These are phyloP conservation scores for Syrrhaptes paradoxus DNA, from an alignment of 2,113 vertebrate species.

Conservation along the genomic window DNA sequence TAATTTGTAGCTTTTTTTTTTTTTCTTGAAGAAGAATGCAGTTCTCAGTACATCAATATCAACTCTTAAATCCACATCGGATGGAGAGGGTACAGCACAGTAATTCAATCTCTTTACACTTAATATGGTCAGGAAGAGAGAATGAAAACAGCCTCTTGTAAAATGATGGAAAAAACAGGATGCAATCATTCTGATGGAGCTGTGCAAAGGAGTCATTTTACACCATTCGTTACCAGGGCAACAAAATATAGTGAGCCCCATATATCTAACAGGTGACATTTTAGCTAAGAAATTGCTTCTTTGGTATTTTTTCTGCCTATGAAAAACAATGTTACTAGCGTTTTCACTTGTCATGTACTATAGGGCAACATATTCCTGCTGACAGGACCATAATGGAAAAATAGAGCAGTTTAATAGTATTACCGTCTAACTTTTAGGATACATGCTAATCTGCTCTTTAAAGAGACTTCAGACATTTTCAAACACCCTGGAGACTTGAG, in stretches of 20 bases:
- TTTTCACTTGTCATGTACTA: constrained; percentile 87
- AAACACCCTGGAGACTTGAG: constrained; percentile 73
- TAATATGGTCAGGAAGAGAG: constrained; percentile 85
- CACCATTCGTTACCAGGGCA: constrained; percentile 85
- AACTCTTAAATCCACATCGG: constrained; percentile 85
- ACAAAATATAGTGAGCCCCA: constrained; percentile 85
- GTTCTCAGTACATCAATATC: constrained; percentile 87
- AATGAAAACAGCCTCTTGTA: constrained; percentile 90
- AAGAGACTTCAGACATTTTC: constrained; percentile 77
- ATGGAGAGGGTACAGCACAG: constrained; percentile 83
- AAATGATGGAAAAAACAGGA: constrained; percentile 87
- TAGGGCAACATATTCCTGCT: constrained; percentile 82
- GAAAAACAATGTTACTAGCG: constrained; percentile 85
- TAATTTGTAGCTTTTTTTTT: constrained; percentile 85
- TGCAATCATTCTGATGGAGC: constrained; percentile 88
- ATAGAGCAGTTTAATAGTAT: constrained; percentile 82
- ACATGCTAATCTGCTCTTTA: constrained; percentile 85
- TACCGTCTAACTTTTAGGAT: constrained; percentile 81
- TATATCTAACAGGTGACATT: constrained; percentile 89
- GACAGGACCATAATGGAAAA: constrained; percentile 86
- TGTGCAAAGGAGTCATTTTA: constrained; percentile 88
- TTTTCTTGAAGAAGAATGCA: constrained; percentile 79
- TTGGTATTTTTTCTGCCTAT: constrained; percentile 83
- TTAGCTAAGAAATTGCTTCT: constrained; percentile 88
- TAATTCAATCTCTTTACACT: constrained; percentile 88